Conservation (phyloP, 1,140 invertebrate genomes). For the Adelges cooleyi region DNA sequence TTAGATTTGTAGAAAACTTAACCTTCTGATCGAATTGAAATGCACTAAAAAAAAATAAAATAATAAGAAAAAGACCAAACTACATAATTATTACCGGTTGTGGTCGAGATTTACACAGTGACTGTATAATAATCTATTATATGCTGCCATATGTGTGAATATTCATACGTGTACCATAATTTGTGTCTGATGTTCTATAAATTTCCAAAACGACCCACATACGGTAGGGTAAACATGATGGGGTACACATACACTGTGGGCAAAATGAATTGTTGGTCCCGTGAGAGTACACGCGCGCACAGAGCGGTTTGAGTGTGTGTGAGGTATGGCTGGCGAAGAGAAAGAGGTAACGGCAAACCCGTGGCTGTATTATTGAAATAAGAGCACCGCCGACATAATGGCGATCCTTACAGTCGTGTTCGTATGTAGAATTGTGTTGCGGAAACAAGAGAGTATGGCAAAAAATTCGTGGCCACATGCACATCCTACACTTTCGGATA, state of each 20-base stretch:
- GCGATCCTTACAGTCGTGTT: neutral
- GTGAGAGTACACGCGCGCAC: neutral
- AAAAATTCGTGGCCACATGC: neutral
- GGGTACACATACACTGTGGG: neutral
- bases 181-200: slow-evolving; percentile 25
- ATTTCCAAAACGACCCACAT: neutral
- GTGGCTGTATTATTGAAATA: slow-evolving; percentile 16
- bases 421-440: no score
- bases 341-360: neutral
- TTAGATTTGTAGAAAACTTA: no score
- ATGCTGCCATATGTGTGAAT: no score
- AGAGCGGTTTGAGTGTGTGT: no score
- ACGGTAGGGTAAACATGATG: neutral
- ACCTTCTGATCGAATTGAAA: no score
- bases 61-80: neutral
- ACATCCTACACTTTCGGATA: no score
- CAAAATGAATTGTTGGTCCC: slow-evolving; percentile 27
- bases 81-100: no score
- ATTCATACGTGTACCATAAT: neutral
- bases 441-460: neutral
- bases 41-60: no score
- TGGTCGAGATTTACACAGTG: slow-evolving; percentile 12
- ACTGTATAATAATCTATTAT: neutral
- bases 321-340: no score
- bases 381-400: slow-evolving; percentile 9